Conservation (phyloP, 2,113 vertebrate species). For the Melospiza melodia region DNA sequence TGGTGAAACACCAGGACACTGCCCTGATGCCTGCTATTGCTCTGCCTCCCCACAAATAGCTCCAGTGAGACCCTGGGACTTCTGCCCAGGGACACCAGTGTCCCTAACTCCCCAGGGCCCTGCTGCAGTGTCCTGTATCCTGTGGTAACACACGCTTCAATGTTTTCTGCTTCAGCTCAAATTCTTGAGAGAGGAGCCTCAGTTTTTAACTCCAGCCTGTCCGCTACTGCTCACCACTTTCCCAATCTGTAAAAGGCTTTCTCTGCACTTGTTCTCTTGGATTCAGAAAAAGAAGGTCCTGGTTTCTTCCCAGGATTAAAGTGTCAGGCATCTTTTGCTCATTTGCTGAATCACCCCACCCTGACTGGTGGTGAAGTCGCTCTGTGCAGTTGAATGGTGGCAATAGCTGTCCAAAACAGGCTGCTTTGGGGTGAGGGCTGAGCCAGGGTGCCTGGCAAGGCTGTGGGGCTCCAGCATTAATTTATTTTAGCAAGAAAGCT, state of each 20-base stretch:
- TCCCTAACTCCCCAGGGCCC: fast-evolving
- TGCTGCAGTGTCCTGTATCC: neutral
- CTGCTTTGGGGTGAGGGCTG: fast-evolving
- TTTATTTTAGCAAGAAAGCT: neutral
- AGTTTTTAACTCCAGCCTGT: neutral
- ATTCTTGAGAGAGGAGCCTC: neutral
- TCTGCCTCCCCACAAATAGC: neutral
- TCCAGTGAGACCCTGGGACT: neutral
- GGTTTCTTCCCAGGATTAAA: neutral
- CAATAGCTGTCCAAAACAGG: neutral
- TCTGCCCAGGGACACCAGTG: neutral
- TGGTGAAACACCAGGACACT: neutral
- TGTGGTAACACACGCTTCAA: neutral
- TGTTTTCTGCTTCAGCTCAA: neutral
- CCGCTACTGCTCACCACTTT: neutral
- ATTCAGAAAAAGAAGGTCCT: neutral
- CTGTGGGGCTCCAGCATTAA: neutral
- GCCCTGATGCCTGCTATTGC: fast-evolving
- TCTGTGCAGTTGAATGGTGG: neutral
- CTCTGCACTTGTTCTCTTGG: neutral
- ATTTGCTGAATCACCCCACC: neutral
- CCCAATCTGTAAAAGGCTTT: neutral
- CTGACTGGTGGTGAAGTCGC: fast-evolving
- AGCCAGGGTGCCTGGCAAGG: neutral
- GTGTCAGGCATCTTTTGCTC: neutral